Conservation (phyloP, 1,140 invertebrate genomes). For the Plutomurus gul region DNA sequence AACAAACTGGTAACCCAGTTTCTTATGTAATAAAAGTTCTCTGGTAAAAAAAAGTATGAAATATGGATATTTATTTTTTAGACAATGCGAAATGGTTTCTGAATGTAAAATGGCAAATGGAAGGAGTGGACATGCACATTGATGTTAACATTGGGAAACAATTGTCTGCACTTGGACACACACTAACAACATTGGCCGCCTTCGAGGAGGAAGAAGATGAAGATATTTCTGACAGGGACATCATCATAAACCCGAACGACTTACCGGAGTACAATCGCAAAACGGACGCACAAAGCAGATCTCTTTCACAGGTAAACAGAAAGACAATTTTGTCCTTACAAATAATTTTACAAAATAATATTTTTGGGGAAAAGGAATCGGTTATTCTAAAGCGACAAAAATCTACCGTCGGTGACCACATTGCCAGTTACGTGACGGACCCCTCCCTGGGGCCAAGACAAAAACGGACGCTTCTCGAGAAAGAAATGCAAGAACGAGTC, state of each 20-base stretch:
- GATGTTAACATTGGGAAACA: conserved; percentile 96
- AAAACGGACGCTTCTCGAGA: conserved; percentile 90
- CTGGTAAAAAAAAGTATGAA: no score
- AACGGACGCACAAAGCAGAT: conserved; percentile 17
- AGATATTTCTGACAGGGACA: conserved; percentile 10
- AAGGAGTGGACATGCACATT: conserved; percentile 95
- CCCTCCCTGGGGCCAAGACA: conserved; percentile 82
- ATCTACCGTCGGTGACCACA: conserved; percentile 67
- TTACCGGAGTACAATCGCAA: conserved; percentile 28
- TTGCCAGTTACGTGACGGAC: conserved; percentile 86
- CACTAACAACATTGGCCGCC: conserved; percentile 88
- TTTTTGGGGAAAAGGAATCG: no score
- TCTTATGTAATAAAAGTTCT: background rate
- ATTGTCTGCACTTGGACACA: conserved; percentile 88
- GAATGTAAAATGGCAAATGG: conserved; percentile 98
- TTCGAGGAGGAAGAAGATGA: conserved; percentile 69
- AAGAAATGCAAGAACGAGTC: conserved; percentile 94
- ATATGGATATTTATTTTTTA: conserved; percentile 51
- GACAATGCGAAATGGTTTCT: conserved; percentile 98
- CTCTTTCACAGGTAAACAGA: conserved; percentile 40
- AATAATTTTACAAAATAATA: background rate
- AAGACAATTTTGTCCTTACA: background rate
- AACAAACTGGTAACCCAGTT: conserved; percentile 34
- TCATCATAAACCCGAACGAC: conserved; percentile 40
- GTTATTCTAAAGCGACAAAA: conserved; percentile 54